phyloP scores from a whole-genome alignment of 2,113 vertebrate species.

The Scartelaos histophorus region DNA sequence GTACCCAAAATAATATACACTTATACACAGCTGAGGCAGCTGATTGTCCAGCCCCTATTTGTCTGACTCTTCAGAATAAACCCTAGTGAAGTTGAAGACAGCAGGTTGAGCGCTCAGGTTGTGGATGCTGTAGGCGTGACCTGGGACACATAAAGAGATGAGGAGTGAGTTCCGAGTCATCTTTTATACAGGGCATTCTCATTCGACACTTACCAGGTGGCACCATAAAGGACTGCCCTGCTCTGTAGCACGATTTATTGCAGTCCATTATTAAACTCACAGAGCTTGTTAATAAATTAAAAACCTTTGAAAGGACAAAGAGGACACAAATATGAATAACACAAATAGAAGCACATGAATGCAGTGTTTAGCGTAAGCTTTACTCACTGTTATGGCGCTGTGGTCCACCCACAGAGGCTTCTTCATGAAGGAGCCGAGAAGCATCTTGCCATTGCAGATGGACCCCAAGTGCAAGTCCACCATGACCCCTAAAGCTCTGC shows the following conservation, averaged over 20 bases:
- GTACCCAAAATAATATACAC: neutral
- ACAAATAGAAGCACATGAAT: neutral
- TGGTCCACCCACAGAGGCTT: slow-evolving; percentile 77
- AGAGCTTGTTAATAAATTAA: slow-evolving; percentile 69
- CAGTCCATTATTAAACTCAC: slow-evolving; percentile 63
- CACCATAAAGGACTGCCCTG: slow-evolving; percentile 73
- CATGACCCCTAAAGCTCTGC: slow-evolving; percentile 64
- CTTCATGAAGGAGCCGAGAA: slow-evolving; percentile 76
- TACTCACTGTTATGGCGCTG: slow-evolving; percentile 64
- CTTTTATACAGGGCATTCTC: neutral
- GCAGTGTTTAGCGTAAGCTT: neutral
- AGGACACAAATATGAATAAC: neutral
- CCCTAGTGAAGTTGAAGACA: slow-evolving; percentile 69
- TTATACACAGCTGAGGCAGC: neutral
- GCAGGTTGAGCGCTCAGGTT: slow-evolving; percentile 70
- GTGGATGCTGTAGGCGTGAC: slow-evolving; percentile 70
- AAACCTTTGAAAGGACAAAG: slow-evolving; percentile 61
- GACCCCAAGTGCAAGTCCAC: slow-evolving; percentile 55
- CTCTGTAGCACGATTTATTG: slow-evolving; percentile 23
- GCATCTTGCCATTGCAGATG: slow-evolving; percentile 69
- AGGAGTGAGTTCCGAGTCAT: neutral
- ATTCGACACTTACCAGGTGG: slow-evolving; percentile 62
- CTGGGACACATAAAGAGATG: slow-evolving; percentile 43
- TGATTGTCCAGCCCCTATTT: neutral
- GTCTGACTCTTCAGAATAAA: slow-evolving; percentile 42